phyloP scores from a whole-genome alignment of 2,113 vertebrate genomes.

The Gymnobelideus leadbeateri region DNA sequence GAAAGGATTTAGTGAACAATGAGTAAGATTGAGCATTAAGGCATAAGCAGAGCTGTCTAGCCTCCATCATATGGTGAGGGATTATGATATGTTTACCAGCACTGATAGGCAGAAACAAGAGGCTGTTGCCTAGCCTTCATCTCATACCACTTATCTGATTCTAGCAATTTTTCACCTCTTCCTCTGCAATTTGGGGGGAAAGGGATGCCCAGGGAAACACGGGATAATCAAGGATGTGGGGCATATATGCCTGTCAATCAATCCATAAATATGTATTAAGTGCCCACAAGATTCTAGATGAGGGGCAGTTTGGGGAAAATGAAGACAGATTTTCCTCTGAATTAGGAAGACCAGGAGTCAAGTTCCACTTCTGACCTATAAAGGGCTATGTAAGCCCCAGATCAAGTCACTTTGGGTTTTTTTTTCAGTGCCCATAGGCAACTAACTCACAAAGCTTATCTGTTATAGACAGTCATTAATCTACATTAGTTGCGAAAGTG shows the following conservation, averaged over 20 bases:
- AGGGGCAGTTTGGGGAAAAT: not conserved
- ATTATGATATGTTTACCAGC: not conserved
- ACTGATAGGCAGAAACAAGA: not conserved
- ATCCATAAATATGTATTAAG: not conserved
- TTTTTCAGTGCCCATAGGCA: not conserved
- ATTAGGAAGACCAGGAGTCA: not conserved
- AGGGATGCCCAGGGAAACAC: not conserved
- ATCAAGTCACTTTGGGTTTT: not conserved
- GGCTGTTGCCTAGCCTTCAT: not conserved
- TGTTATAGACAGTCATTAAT: not conserved
- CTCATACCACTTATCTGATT: not conserved
- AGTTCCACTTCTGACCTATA: not conserved
- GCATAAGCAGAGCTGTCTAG: not conserved
- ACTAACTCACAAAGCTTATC: not conserved
- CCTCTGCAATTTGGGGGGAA: not conserved
- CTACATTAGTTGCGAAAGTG: not conserved
- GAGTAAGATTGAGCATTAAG: not conserved
- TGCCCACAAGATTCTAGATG: not conserved
- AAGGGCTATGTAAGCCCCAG: not conserved
- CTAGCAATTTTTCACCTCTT: not conserved
- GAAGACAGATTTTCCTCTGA: not conserved
- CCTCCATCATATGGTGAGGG: not conserved
- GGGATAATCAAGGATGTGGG: not conserved
- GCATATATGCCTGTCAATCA: not conserved
- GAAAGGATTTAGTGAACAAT: not conserved